A percentile compares a stretch with the other conserved stretches of the same genome.
These are phyloP conservation scores for Amazonetta brasiliensis DNA, from an alignment of 2,797 vertebrate species.

Conservation along the genomic window DNA sequence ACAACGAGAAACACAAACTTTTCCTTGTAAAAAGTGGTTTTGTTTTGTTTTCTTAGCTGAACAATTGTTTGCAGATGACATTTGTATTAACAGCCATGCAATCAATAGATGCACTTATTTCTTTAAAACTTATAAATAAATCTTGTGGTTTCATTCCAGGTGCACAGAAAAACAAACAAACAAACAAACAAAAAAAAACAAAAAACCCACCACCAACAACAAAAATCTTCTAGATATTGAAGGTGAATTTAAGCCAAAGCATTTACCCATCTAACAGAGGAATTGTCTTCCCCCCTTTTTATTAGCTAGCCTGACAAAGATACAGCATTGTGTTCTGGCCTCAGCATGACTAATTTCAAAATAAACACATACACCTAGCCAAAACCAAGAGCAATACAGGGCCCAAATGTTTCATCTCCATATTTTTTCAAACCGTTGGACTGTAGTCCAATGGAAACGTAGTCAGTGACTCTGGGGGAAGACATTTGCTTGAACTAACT, in stretches of 20 bases:
- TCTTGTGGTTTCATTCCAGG: neutral
- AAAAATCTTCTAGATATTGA: neutral
- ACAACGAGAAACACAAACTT: neutral
- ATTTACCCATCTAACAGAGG: neutral
- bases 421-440: neutral
- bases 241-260: neutral
- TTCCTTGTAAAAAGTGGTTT: neutral
- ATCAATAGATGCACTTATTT: neutral
- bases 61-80: neutral
- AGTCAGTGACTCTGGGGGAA: neutral
- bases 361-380: neutral
- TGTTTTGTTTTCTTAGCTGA: conserved; percentile 2
- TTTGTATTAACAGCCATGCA: neutral
- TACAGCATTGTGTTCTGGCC: neutral
- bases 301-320: neutral
- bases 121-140: neutral
- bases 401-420: neutral
- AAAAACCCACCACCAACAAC: too few relatives aligned
- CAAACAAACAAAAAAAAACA: too few relatives aligned
- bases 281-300: neutral
- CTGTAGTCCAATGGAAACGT: neutral
- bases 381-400: neutral
- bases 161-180: neutral
- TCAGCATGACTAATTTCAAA: neutral
- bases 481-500: neutral